A percentile compares a stretch with the other conserved stretches of the same genome.
Evolutionary conservation across 2,113 vertebrate genomes (phyloP).

Genomic region (Hippocampus comes): DNA sequence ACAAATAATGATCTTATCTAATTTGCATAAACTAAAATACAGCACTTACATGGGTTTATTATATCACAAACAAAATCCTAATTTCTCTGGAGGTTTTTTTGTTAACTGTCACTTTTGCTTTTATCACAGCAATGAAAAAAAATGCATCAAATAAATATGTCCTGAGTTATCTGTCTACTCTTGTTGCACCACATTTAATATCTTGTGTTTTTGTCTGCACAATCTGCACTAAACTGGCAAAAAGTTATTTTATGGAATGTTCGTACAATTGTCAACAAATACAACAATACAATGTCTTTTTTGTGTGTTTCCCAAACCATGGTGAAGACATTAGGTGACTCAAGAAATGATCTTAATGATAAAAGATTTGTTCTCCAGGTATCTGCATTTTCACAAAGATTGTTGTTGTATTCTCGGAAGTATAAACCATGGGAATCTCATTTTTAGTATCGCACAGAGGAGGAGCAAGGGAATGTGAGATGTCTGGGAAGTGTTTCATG

Average conservation of each 20-base stretch:
- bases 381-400: slow-evolving; percentile 11
- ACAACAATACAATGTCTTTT: not conserved
- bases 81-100: not conserved
- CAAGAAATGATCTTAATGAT: not conserved
- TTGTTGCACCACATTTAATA: too few species aligned
- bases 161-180: too few species aligned
- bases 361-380: slow-evolving; percentile 5
- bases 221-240: not conserved
- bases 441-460: slow-evolving; percentile 8
- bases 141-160: not conserved
- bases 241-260: not conserved
- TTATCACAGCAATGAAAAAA: not conserved
- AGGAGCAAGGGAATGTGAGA: slow-evolving; percentile 25
- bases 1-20: too few species aligned
- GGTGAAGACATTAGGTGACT: not conserved
- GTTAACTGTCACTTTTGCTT: not conserved
- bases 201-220: too few species aligned
- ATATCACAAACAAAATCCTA: not conserved
- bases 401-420: slow-evolving; percentile 1
- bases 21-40: too few species aligned
- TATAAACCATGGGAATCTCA: slow-evolving; percentile 5
- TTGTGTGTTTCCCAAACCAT: not conserved
- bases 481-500: slow-evolving; percentile 24
- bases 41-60: too few species aligned
- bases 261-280: not conserved